A percentile compares a stretch with the other conserved stretches of the same genome.
Evolutionary conservation across 53 echinoderm and acorn worm genomes (phyloP).

Genomic region (Paracentrotus lividus): DNA sequence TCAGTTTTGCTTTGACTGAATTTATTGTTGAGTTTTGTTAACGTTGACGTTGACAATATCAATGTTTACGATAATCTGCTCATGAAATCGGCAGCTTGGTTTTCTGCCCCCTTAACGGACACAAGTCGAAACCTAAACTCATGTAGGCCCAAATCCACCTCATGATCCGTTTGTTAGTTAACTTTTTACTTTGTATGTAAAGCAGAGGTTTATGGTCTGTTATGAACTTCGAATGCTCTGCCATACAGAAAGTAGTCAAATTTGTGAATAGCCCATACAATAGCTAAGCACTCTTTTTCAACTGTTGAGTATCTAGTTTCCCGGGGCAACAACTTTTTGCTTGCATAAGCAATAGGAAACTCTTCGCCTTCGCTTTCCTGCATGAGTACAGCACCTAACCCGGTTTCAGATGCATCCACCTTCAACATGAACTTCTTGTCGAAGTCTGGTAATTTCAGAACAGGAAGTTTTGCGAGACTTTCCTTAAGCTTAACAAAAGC

Average conservation of each 20-base stretch:
- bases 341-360: constrained; percentile 32
- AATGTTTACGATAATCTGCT: too few relatives aligned
- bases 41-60: too few relatives aligned
- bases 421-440: constrained; percentile 41
- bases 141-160: too few relatives aligned
- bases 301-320: constrained; percentile 7
- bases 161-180: too few relatives aligned
- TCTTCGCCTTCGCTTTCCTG: constrained; percentile 35
- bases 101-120: too few relatives aligned
- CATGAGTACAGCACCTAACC: constrained; percentile 43
- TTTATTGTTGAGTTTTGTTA: too few relatives aligned
- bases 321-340: constrained; percentile 22
- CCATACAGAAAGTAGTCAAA: constrained; percentile 41
- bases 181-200: too few relatives aligned
- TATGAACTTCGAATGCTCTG: constrained; percentile 12
- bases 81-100: too few relatives aligned
- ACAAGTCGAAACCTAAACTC: too few relatives aligned
- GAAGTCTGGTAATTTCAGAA: constrained; percentile 25
- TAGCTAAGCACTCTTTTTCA: constrained; percentile 59
- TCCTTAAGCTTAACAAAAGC: constrained; percentile 56
- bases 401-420: constrained; percentile 33
- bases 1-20: too few relatives aligned
- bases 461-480: constrained; percentile 16
- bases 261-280: constrained; percentile 17
- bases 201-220: constrained; percentile 51